A percentile compares a stretch with the other conserved stretches of the same genome.
phyloP scores from a whole-genome alignment of 1,140 invertebrate species.

The Trichomalopsis sarcophagae region DNA sequence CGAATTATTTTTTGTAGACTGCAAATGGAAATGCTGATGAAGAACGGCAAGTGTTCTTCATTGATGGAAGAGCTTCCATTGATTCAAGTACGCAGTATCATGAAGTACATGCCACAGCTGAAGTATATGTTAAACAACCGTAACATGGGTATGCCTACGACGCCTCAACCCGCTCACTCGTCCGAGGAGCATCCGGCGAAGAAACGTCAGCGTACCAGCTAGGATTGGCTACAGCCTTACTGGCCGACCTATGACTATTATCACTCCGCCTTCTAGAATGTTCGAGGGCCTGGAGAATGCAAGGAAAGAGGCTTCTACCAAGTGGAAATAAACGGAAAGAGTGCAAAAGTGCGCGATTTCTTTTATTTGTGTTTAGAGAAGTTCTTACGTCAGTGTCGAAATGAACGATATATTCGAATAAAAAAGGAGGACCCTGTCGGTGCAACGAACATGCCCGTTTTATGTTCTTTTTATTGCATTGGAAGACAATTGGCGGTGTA shows the following conservation, averaged over 20 bases:
- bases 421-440: conserved; percentile 8
- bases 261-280: conserved; percentile 70
- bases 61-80: conserved; percentile 80
- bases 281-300: conserved; percentile 14
- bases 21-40: conserved; percentile 84
- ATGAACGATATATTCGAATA: background rate
- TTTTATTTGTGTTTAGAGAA: background rate
- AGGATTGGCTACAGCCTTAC: conserved; percentile 78
- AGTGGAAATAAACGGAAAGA: conserved; percentile 10
- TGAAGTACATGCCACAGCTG: conserved; percentile 90
- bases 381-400: background rate
- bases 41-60: conserved; percentile 83
- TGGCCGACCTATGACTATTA: conserved; percentile 75
- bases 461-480: conserved; percentile 4
- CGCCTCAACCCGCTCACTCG: conserved; percentile 64
- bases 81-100: conserved; percentile 87
- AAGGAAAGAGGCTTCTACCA: background rate
- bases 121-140: conserved; percentile 83
- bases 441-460: conserved; percentile 40
- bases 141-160: conserved; percentile 63
- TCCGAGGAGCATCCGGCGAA: conserved; percentile 73
- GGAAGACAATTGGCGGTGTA: background rate
- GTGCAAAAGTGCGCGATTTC: background rate
- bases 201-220: conserved; percentile 79
- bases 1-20: conserved; percentile 74